Base-by-base conservation (phyloP, 2,797 vertebrate genomes). In the Buceros bicornis region DNA sequence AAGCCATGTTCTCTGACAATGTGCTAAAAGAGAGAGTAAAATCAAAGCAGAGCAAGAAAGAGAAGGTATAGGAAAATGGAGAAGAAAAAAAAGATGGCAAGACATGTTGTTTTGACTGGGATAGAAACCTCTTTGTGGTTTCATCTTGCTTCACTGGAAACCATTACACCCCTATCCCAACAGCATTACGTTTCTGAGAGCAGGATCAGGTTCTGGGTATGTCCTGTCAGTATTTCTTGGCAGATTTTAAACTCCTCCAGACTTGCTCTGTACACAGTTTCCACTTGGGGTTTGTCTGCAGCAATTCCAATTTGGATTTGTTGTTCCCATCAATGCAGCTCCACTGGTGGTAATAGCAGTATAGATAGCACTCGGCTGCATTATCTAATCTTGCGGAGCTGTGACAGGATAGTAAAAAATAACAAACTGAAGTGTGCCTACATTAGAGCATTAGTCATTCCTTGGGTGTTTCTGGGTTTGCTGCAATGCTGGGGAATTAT, bases 371-470 rank as follows among this genome's bases (percentile, higher is more conserved):
- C 58, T 87, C 28, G 6, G 57, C 61, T 74, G 76, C 67, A 42
- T 80, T 91, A 90, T 74, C 40, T 82, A 77, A 94, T 93, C 90
- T 88, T 78, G 82, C 67, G 54, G 83, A 74, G 88, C 79, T 96
- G 43, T 80, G 86, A 65, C 93, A 95, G 78, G 74, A 50, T 54
- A 78, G 81, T 72, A 74, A 83, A 94, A 95, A 96, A 85, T 87
- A 94, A 89, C 86, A 64, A 88, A 90, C 78, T 54, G 5, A 93
- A 94, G 67, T 54, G 67, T 87, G 50, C 74, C 87, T 91, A 76
- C 84, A 48, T 93, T 72, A 56, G 65, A 89, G 74, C 47, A 42
- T 96, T 95, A 96, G 73, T 91, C 67, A 88, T 40, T 95, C 43
- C 83, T 85, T 67, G 62, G 85, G 82, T 82, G 51, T 53, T 73